Base-by-base conservation (phyloP, 2,113 vertebrate species). In the Psilopsiagon aymara region DNA sequence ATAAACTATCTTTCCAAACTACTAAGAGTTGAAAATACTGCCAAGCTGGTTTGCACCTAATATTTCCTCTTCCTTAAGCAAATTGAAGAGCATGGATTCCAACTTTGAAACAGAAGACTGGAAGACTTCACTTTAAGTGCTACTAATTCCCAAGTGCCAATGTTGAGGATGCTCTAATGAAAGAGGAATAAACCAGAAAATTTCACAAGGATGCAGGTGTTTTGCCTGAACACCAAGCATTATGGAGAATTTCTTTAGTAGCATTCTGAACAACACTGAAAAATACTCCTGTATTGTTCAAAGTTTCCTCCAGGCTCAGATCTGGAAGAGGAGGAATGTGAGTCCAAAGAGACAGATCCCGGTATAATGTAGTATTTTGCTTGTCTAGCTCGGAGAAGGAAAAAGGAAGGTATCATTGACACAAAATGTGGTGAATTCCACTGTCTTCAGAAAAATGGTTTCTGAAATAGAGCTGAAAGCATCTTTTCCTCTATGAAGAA, bases 401-500 rank as follows among this genome's bases (percentile, higher is more conserved):
- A 35, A 64, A 87, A 76, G 35, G 37, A 80, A 82, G 21, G 37
- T 31, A 37, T 18, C 17, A n/a, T 4, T 46, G 43, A 91, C 27
- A 70, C 8, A 67, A 13, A 81, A 18, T 3, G 31, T 1, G 0
- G 19, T 64, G 28, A 96, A n/a, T 64, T 89, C 66, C 84, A 68
- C 16, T 47, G 11, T 14, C 62, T 84, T 83, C 20, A 60, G 83
- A 85, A 28, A 86, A 53, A 2, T 31, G 17, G 44, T 53, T 94
- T 88, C 57, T 68, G 62, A 90, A 91, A 71, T 4, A 90, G 39
- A 80, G n/a, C 33, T 83, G 62, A 96, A 97, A 96, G 91, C 85
- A 93, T 92, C 82, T 97, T 95, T 96, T 95, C 89, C 90, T 73
- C 78, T 64, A 28, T 27, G 5, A 17, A 78, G 5, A 12, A 78